Percentiles rank a stretch among this genome's conserved stretches.
Evolutionary conservation across 1,140 invertebrate species (phyloP).

Genomic region (Leptopilina boulardi): DNA sequence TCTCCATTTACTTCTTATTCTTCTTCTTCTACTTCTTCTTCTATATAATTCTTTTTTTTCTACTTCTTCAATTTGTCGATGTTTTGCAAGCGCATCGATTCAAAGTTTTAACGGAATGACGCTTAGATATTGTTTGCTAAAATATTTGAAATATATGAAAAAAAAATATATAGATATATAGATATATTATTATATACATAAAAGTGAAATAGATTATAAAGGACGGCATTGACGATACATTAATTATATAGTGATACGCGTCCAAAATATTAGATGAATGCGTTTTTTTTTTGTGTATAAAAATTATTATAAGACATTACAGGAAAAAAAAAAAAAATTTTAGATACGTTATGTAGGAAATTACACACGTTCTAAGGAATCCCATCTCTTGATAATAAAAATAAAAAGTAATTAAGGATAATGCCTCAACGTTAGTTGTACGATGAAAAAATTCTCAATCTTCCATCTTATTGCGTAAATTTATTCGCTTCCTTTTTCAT

Average conservation of each 20-base stretch:
- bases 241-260: constrained; percentile 61
- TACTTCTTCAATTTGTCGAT: constrained; percentile 8
- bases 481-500: not conserved
- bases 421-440: constrained; percentile 21
- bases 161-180: constrained; percentile 35
- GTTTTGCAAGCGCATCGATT: constrained; percentile 34
- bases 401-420: constrained; percentile 36
- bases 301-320: constrained; percentile 43
- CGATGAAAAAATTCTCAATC: constrained; percentile 18
- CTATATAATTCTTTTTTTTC: not conserved
- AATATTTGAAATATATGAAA: constrained; percentile 49
- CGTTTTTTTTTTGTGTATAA: constrained; percentile 45
- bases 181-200: constrained; percentile 45
- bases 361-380: constrained; percentile 32
- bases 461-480: constrained; percentile 14
- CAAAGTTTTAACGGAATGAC: constrained; percentile 55
- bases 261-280: constrained; percentile 52
- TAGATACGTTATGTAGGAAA: constrained; percentile 45
- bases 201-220: constrained; percentile 37
- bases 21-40: constrained; percentile 2
- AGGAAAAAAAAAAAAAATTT: constrained; percentile 32
- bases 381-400: constrained; percentile 40
- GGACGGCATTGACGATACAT: constrained; percentile 51
- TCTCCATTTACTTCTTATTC: not conserved
- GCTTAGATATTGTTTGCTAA: constrained; percentile 60